Evolutionary conservation across 1,140 invertebrate species (phyloP), one percentile per base, ranked within the genome.

Genomic region (Coelopa frigida): DNA sequence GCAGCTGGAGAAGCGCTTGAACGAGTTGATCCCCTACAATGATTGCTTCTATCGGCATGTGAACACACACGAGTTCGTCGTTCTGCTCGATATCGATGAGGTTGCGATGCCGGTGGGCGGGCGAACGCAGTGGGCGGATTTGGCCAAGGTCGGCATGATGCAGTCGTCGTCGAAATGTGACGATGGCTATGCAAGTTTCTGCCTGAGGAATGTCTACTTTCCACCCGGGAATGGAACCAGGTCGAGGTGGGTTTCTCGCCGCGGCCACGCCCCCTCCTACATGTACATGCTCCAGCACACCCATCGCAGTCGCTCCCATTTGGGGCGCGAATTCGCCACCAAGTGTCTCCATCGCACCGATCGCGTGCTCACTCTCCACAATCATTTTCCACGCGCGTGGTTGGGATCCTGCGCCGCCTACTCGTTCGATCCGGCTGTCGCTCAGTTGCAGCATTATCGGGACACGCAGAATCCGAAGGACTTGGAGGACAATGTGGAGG

Each of bases 1-100:
- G 1, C 86, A 60, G 21, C 24, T 49, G 2, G 27, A 53, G 6
- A 63, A 64, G 38, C 64, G 87, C 3, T 80, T 87, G 39, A 85
- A 89, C 58, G 86, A 89, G 54, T 70, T 89, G 18, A 87, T 89
- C 55, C 84, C 87, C 1, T 89, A 89, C 62, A 89, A 89, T 55
- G 86, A 89, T 54, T 89, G 86, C 57, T 70, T 89, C 2, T 89
- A 89, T 66, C 75, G 83, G 42, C 84, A 87, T 51, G 75, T 86
- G 61, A 84, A 85, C 56, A 73, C 76, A n/a, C 87, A 87, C 54
- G 76, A 85, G 41, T 88, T 85, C 60, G 76, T 89, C 6, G 79
- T 82, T 0, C 66, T 89, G 1, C 57, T 87, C 12, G 87, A 89
- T 47, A 79, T 82, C 12, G 87, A 89, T 58, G 86, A 89, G 64